phyloP scores from a whole-genome alignment of 2,113 vertebrate species.

The Conger conger region DNA sequence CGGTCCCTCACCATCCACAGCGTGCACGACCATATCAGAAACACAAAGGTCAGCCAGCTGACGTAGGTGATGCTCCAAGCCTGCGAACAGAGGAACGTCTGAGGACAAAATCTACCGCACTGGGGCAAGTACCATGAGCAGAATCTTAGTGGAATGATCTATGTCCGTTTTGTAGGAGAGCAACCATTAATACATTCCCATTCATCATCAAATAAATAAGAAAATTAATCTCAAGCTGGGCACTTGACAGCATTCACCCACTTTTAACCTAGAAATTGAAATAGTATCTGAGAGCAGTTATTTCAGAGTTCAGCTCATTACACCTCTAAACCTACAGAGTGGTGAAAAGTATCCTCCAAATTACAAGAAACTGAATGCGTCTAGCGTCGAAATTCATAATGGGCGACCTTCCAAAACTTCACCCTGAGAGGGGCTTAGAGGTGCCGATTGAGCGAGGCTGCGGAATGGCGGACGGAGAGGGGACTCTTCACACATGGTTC shows the following conservation, averaged over 20 bases:
- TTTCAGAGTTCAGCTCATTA: not conserved
- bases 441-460: not conserved
- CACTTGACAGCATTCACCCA: not conserved
- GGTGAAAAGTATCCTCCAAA: not conserved
- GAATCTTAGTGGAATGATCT: too few relatives aligned
- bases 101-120: not conserved
- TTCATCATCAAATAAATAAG: too few relatives aligned
- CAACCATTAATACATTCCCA: not conserved
- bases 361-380: not conserved
- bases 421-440: not conserved
- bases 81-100: conserved; percentile 55
- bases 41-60: conserved; percentile 94
- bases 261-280: not conserved
- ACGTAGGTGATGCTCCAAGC: conserved; percentile 97
- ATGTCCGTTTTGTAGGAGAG: not conserved
- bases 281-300: not conserved
- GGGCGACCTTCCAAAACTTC: not conserved
- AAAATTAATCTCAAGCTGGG: not conserved
- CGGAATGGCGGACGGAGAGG: not conserved
- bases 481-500: conserved; percentile 10
- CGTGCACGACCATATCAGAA: conserved; percentile 93
- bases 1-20: conserved; percentile 96
- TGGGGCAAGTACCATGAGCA: not conserved
- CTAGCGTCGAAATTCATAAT: not conserved
- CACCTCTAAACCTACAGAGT: not conserved